Evolutionary conservation across 2,888 invertebrate genomes (phyloP).

Genomic region (Odontothrips loti): DNA sequence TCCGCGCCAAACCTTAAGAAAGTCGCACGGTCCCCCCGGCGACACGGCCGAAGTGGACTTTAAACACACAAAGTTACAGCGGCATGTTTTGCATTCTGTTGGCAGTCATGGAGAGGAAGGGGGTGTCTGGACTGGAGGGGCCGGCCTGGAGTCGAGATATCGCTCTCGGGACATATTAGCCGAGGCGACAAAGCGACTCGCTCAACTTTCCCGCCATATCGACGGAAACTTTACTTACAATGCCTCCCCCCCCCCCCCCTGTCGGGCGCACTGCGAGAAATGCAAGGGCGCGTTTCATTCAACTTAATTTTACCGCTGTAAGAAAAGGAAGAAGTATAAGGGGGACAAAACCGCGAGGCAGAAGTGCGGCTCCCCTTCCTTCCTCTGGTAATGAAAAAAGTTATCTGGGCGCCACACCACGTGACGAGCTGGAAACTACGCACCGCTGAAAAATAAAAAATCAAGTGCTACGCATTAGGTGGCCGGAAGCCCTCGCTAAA

Average conservation of each 20-base stretch:
- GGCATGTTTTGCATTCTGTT: background rate
- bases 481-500: no score
- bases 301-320: background rate
- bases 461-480: no score
- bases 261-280: no score
- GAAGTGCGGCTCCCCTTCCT: background rate
- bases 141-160: background rate
- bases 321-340: background rate
- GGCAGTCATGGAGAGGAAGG: background rate
- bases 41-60: background rate
- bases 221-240: background rate
- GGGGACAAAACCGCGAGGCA: background rate
- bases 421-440: no score
- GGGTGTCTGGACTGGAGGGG: background rate
- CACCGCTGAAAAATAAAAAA: no score
- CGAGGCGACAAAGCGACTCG: background rate
- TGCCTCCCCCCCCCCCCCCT: background rate
- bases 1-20: background rate
- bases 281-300: no score
- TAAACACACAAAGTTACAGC: background rate
- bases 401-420: background rate
- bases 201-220: background rate
- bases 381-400: slow-evolving; percentile 12
- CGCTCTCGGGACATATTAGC: slow-evolving; percentile 4
- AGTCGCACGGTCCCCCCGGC: background rate